Evolutionary conservation across 2,888 invertebrate species (phyloP).

Genomic region (Anoplius nigerrimus): DNA sequence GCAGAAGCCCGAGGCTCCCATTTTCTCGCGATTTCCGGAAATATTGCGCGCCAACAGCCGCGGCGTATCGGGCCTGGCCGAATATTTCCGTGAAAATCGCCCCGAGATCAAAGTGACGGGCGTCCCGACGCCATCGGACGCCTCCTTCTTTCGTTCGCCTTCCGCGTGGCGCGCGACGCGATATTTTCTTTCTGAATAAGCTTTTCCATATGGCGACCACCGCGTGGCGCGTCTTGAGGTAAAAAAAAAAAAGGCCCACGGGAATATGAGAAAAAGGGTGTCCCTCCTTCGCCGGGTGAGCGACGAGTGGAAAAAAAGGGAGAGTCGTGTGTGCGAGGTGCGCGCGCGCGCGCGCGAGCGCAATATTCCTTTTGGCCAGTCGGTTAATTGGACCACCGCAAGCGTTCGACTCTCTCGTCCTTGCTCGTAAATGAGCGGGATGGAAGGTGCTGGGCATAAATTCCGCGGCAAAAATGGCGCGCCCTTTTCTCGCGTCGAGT

Average conservation of each 20-base stretch:
- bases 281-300: too few species aligned
- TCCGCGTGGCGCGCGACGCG: constrained; percentile 18
- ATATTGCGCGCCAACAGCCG: constrained; percentile 28
- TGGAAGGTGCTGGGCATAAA: constrained; percentile 12
- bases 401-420: constrained; percentile 13
- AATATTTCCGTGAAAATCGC: constrained; percentile 51
- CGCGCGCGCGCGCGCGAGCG: background rate
- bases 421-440: constrained; percentile 13
- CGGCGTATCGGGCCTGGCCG: background rate
- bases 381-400: constrained; percentile 37
- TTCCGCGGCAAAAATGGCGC: constrained; percentile 1
- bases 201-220: constrained; percentile 53
- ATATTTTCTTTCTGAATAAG: constrained; percentile 59
- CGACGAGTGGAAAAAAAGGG: background rate
- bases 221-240: background rate
- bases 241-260: background rate
- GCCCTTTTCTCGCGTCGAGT: too few species aligned
- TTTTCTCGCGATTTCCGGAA: constrained; percentile 38
- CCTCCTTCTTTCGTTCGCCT: background rate
- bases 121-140: constrained; percentile 15
- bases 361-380: too few species aligned
- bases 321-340: background rate
- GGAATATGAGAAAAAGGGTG: too few species aligned
- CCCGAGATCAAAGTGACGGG: constrained; percentile 61
- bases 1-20: background rate